phyloP scores from a whole-genome alignment of 2,797 vertebrate species.

The Gymnodraco acuticeps region DNA sequence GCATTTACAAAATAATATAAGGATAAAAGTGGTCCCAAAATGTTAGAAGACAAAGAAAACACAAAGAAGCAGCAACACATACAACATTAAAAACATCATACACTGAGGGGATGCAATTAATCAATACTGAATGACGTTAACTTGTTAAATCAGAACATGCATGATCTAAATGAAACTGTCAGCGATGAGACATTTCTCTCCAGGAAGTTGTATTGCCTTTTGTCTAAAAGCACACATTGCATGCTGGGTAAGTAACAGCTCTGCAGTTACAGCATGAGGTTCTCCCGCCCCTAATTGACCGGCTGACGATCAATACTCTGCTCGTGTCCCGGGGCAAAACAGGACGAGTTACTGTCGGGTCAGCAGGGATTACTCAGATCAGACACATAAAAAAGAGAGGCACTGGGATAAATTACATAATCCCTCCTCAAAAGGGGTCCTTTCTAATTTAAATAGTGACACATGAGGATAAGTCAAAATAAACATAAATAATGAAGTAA shows the following conservation, averaged over 20 bases:
- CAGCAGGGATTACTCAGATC: slow-evolving; percentile 62
- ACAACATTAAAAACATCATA: too few species aligned
- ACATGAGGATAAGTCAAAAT: neutral
- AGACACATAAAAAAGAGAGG: neutral
- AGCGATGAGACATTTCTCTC: too few species aligned
- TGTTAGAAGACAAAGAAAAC: too few species aligned
- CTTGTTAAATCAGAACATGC: too few species aligned
- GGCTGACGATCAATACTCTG: slow-evolving; percentile 57
- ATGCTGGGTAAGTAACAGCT: slow-evolving; percentile 21
- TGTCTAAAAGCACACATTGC: slow-evolving; percentile 20
- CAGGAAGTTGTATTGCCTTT: too few species aligned
- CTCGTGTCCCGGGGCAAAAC: slow-evolving; percentile 43
- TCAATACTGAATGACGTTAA: too few species aligned
- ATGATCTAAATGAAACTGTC: too few species aligned
- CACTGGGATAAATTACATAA: slow-evolving; percentile 54
- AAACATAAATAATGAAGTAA: neutral
- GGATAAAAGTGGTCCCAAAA: too few species aligned
- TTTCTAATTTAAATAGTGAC: neutral
- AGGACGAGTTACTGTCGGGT: slow-evolving; percentile 47
- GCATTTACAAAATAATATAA: too few species aligned
- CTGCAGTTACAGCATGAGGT: slow-evolving; percentile 27
- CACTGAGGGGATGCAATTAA: too few species aligned
- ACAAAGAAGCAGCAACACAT: too few species aligned
- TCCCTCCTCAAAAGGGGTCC: neutral
- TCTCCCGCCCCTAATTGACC: slow-evolving; percentile 51